Evolutionary conservation across 2,797 vertebrate genomes (phyloP).

Genomic region (Nyctibius grandis): DNA sequence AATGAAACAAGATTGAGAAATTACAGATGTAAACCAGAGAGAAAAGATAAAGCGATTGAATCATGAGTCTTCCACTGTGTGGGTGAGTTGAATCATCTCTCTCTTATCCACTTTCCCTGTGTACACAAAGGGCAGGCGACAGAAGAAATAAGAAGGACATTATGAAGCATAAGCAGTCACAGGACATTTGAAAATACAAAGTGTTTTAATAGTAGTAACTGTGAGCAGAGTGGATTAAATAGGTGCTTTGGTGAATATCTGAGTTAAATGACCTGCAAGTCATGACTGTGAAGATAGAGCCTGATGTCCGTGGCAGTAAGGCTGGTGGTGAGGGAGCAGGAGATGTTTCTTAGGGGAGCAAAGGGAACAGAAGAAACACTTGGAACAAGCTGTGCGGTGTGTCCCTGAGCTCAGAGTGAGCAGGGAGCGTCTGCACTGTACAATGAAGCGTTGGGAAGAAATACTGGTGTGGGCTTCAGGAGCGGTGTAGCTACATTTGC

Average conservation of each 20-base stretch:
- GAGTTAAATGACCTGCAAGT: neutral
- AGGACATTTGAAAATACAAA: neutral
- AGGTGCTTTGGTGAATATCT: neutral
- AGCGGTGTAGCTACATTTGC: neutral
- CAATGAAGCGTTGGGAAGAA: neutral
- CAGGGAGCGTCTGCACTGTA: neutral
- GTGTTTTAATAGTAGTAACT: neutral
- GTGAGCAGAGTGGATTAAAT: neutral
- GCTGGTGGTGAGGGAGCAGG: neutral
- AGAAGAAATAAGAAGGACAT: neutral
- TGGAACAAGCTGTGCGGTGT: neutral
- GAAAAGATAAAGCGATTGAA: neutral
- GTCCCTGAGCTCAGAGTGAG: neutral
- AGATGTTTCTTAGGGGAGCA: neutral
- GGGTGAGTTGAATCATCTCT: neutral
- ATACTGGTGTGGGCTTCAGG: neutral
- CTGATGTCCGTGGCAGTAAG: accelerated
- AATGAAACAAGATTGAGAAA: neutral
- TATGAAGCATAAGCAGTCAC: neutral
- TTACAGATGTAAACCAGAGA: neutral
- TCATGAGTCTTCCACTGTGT: neutral
- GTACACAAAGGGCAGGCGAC: neutral
- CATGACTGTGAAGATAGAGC: neutral
- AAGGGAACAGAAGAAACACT: neutral
- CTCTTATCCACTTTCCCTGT: neutral